phyloP scores from a whole-genome alignment of 2,797 vertebrate genomes.

The Leptoclinus maculatus region DNA sequence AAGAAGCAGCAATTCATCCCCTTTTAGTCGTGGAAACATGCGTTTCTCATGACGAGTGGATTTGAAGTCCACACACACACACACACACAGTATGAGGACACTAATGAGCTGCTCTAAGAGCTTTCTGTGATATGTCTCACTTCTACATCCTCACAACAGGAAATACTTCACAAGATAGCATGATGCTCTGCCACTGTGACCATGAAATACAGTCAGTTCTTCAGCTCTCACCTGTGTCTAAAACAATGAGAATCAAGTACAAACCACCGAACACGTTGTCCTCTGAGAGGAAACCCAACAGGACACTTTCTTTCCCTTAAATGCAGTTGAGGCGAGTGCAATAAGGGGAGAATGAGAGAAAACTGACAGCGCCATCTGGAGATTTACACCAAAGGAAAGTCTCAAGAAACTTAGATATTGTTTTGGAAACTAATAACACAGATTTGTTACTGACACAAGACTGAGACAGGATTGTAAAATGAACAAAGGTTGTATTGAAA shows the following conservation, averaged over 20 bases:
- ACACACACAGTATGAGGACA: neutral
- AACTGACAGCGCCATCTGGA: no score
- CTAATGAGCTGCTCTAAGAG: neutral
- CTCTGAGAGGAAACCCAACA: constrained; percentile 22
- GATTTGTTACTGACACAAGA: no score
- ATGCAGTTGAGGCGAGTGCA: neutral
- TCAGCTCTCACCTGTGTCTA: neutral
- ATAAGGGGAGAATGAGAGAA: constrained; percentile 16
- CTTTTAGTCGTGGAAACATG: constrained; percentile 58
- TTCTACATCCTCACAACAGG: neutral
- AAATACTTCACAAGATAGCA: neutral
- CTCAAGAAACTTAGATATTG: no score
- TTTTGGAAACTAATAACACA: no score
- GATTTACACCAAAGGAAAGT: no score
- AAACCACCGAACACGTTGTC: neutral
- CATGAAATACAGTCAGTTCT: neutral
- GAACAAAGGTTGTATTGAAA: no score
- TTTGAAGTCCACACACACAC: constrained; percentile 13
- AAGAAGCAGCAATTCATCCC: constrained; percentile 60
- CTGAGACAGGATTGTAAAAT: no score
- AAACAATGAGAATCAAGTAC: neutral
- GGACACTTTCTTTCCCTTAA: neutral
- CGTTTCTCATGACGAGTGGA: constrained; percentile 34
- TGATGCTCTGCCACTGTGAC: neutral
- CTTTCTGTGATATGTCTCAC: neutral